phyloP scores from a whole-genome alignment of 1,140 invertebrate species.

The Thereuonema tuberculata region DNA sequence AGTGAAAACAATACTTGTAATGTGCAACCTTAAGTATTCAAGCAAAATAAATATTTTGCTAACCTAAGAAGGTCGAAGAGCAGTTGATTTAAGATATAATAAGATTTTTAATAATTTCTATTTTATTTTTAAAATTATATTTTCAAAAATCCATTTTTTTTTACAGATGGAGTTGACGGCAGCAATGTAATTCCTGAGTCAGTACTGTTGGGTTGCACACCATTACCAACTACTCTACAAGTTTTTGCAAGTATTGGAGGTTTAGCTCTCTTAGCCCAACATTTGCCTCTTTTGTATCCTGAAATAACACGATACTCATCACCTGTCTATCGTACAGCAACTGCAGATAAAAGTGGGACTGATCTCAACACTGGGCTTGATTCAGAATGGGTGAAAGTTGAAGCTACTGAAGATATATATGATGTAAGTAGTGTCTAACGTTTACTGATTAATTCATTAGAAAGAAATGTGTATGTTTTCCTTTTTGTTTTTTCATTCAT shows the following conservation, averaged over 20 bases:
- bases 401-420: conserved; percentile 52
- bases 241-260: conserved; percentile 73
- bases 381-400: conserved; percentile 66
- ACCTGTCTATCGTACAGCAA: conserved; percentile 18
- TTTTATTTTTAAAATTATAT: no score
- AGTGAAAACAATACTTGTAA: no score
- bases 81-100: no score
- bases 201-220: conserved; percentile 20
- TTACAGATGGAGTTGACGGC: not conserved
- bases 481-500: no score
- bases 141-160: not conserved
- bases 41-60: no score
- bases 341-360: conserved; percentile 8
- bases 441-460: not conserved
- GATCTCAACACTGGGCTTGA: conserved; percentile 17
- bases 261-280: conserved; percentile 68
- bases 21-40: no score
- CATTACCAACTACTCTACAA: conserved; percentile 51
- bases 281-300: conserved; percentile 72
- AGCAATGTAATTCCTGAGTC: not conserved
- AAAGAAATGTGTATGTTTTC: no score
- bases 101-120: no score
- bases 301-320: conserved; percentile 43
- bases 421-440: conserved; percentile 35
- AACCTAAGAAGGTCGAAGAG: no score